Base-by-base conservation (phyloP, 2,113 vertebrate genomes). In the Poeciliopsis occidentalis region DNA sequence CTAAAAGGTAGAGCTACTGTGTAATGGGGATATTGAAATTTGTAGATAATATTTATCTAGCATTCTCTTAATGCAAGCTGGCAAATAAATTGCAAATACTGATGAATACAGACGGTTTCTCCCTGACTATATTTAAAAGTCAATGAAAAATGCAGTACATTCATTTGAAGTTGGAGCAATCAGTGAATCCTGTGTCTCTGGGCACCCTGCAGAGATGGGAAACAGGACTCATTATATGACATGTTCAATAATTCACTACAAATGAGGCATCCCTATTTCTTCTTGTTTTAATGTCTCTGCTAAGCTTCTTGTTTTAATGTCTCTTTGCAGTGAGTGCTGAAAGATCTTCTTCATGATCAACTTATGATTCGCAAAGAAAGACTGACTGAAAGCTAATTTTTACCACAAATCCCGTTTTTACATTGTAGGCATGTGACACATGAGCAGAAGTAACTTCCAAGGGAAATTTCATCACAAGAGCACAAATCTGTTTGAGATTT, bases 201-300 rank as follows among this genome's bases (percentile, higher is more conserved):
- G 85, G 86, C 87, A 81, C 83, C 87, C 78, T n/a, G 34, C 75
- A 71, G 90, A 87, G 87, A 87, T 82, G 73, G 81, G 75, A 88
- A 85, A 86, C 88, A 84, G 85, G 79, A 91, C 87, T 94, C 90
- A 92, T 92, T 88, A 91, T 86, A 86, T 87, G 91, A 86, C 87
- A 71, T 86, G 74, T 67, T 94, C 78, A 93, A 94, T 94, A 91
- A 94, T 94, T 92, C 86, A 93, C 82, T 67, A 80, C 68, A 78
- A 84, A 88, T 72, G 81, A 86, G 81, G 79, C 76, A 76, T 80
- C 87, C 82, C 73, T 81, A 70, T 85, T 83, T 88, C 85, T 89
- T 79, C 82, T 81, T 70, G 39, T 84, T 85, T 84, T 75, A 81
- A 78, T 64, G 78, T 85, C 76, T 81, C 19, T 57, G 83, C 73